Evolutionary conservation across 2,113 vertebrate genomes (phyloP).

Genomic region (Sterrhoptilus dennistouni): DNA sequence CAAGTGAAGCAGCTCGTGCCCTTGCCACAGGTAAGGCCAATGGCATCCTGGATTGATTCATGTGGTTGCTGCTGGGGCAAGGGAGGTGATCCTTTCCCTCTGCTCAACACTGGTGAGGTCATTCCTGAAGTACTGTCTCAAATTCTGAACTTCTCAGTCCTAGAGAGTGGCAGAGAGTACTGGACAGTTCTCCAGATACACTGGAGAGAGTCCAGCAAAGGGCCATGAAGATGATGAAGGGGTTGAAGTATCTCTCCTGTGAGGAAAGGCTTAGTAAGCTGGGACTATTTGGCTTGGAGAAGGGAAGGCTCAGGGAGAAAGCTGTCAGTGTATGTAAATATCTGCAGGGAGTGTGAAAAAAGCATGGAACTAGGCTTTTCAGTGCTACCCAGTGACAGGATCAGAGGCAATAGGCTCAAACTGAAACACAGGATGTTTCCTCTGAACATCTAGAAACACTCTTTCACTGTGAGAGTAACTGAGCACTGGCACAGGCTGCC

Average conservation of each 20-base stretch:
- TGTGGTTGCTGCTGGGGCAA: background rate
- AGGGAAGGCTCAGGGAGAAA: background rate
- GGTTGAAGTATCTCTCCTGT: background rate
- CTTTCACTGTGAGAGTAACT: background rate
- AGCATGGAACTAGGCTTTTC: background rate
- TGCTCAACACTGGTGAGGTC: background rate
- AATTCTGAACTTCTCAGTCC: background rate
- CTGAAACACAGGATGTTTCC: accelerated
- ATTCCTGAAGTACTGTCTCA: background rate
- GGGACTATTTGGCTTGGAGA: background rate
- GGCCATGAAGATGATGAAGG: background rate
- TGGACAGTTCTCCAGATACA: background rate
- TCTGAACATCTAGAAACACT: background rate
- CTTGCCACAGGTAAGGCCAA: background rate
- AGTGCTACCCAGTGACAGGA: background rate
- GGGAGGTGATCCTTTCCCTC: background rate
- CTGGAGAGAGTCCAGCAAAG: background rate
- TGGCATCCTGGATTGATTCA: background rate
- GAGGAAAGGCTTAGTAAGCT: background rate
- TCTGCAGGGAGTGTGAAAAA: background rate
- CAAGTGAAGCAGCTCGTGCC: background rate
- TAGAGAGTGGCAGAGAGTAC: background rate
- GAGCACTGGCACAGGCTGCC: background rate
- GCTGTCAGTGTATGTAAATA: background rate
- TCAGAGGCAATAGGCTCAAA: background rate